Evolutionary conservation across 2,797 vertebrate genomes (phyloP).

Genomic region (Anguilla obscura): DNA sequence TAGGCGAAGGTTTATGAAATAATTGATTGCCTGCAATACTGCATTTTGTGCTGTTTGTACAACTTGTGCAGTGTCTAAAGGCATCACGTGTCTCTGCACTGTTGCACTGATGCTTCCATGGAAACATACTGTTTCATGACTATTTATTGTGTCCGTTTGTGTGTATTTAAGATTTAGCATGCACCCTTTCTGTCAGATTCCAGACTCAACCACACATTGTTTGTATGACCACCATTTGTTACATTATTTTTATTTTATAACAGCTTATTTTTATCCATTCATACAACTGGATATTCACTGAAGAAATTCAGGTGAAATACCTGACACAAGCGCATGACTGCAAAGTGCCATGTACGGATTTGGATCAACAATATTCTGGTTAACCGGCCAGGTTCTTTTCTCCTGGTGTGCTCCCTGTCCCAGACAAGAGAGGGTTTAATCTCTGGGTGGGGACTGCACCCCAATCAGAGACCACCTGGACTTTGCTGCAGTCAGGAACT

Average conservation of each 20-base stretch:
- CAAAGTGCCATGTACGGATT: not conserved
- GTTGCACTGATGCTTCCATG: not conserved
- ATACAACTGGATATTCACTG: not conserved
- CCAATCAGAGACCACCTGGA: constrained; percentile 12
- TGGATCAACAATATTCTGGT: not conserved
- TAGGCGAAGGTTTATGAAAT: not conserved
- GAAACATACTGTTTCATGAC: not conserved
- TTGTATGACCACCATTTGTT: not conserved
- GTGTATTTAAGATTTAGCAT: not conserved
- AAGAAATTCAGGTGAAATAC: not conserved
- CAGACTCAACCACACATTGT: not conserved
- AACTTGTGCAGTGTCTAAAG: not conserved
- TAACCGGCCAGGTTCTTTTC: not conserved
- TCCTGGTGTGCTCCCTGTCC: not conserved
- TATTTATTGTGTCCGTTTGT: not conserved
- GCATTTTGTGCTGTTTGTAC: not conserved
- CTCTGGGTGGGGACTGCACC: not conserved
- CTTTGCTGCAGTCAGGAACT: not conserved
- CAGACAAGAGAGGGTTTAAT: not conserved
- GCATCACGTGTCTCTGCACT: not conserved
- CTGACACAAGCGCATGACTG: not conserved
- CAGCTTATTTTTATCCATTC: not conserved
- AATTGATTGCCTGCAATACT: not conserved
- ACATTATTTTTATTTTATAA: not conserved
- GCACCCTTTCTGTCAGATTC: not conserved